Evolutionary conservation across 2,797 vertebrate species (phyloP).

Genomic region (Bryconaethiops microstoma): DNA sequence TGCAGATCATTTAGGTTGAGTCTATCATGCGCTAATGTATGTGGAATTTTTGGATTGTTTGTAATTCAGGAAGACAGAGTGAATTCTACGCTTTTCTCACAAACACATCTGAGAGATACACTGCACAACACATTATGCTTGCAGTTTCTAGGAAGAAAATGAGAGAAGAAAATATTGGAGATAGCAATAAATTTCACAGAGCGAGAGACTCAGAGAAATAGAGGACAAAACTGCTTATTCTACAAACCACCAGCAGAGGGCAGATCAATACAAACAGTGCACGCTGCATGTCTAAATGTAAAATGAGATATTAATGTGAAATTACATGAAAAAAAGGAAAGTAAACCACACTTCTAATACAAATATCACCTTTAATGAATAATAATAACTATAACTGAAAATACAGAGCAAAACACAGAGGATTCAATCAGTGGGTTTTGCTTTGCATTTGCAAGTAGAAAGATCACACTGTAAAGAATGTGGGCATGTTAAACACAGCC

Average conservation of each 20-base stretch:
- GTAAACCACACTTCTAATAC: background rate
- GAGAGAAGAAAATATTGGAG: slow-evolving; percentile 81
- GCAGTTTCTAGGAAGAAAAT: slow-evolving; percentile 81
- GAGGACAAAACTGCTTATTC: slow-evolving; percentile 54
- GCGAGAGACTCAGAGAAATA: slow-evolving; percentile 52
- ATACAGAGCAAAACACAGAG: background rate
- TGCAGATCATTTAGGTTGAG: background rate
- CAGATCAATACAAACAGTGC: background rate
- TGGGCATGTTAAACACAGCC: background rate
- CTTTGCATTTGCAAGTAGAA: background rate
- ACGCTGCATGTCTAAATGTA: background rate
- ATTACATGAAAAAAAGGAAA: background rate
- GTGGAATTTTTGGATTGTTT: background rate
- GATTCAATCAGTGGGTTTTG: background rate
- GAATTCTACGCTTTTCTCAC: slow-evolving; percentile 71
- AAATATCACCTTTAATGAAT: background rate
- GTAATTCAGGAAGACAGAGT: slow-evolving; percentile 62
- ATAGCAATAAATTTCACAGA: slow-evolving; percentile 67
- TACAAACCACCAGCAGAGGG: slow-evolving; percentile 45
- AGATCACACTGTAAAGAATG: background rate
- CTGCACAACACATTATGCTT: slow-evolving; percentile 82
- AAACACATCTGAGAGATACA: slow-evolving; percentile 67
- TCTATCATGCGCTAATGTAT: background rate
- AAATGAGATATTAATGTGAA: background rate
- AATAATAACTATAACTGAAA: background rate